Base-by-base conservation (phyloP, 2,888 invertebrate genomes). In the Monopis laevigella region DNA sequence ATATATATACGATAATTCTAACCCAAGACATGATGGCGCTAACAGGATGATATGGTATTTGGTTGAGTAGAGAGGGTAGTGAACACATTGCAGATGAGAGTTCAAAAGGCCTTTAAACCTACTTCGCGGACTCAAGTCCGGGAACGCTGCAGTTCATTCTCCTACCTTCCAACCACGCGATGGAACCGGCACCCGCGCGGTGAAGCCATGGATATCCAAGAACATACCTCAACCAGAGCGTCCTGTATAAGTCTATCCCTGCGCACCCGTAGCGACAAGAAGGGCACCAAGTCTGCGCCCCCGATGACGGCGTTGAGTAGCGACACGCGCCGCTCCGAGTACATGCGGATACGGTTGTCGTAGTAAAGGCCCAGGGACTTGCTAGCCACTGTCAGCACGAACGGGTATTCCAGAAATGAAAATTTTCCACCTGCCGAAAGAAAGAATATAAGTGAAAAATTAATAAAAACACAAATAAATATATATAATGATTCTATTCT, bases 301-400 rank as follows among this genome's bases (percentile, higher is more conserved):
- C 95, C 94, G 40, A 92, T 88, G 30, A 93, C 87, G 12, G 90
- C 89, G 57, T 95, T 90, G 51, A 94, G 81, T 52, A 95, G 81
- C 55, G 94, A 93, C 59, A 92, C 88, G 50, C 96, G 85, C 38
- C 96, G 82, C 72, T 96, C 96, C 46, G 92, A 92, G 69, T 93
- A 93, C 97, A 97, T 97, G 42, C 95, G 85, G 66, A 97, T 93
- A 43, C 96, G 86, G 70, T 95, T 96, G 73, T 97, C 97, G 64
- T 92, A 96, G 75, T 95, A 96, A 47, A 97, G 78, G 0, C 93
- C 94, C 51, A 93, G 85, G 2, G 93, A 92, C 77, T 96, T 96
- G 5, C 93, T 94, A 7, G 95, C 93, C 8, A 95, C 92, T 19
- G 93, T 95, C 47, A 97, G 73, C 49, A 97, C 90, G 71, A 96